Percentiles rank a stretch among this genome's conserved stretches.
Evolutionary conservation across 1,140 invertebrate species (phyloP).

Genomic region (Argopecten irradians): DNA sequence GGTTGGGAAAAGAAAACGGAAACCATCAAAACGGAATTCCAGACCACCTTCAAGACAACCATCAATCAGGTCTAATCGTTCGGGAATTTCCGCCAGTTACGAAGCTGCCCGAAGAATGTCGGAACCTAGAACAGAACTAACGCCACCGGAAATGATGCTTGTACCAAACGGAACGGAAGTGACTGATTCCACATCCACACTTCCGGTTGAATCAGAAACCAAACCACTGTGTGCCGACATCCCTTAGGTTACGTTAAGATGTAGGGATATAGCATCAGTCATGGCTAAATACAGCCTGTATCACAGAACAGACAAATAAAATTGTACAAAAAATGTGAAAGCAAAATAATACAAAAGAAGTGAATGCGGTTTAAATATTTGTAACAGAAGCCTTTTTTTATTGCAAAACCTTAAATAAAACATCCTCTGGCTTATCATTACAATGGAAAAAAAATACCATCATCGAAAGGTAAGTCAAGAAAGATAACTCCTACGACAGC

Average conservation of each 20-base stretch:
- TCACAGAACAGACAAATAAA: too few relatives aligned
- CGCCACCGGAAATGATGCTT: background rate
- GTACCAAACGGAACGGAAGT: background rate
- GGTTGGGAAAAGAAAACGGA: background rate
- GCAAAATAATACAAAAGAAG: too few relatives aligned
- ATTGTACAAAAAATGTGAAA: too few relatives aligned
- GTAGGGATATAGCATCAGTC: too few relatives aligned
- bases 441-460: too few relatives aligned
- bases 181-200: background rate
- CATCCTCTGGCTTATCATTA: too few relatives aligned
- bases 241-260: background rate
- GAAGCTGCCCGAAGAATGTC: slow-evolving; percentile 14
- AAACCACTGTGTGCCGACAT: background rate
- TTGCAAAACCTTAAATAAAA: too few relatives aligned
- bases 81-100: background rate
- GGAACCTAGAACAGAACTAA: background rate
- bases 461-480: background rate
- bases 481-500: background rate
- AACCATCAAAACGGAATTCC: background rate
- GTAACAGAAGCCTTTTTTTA: too few relatives aligned
- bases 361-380: too few relatives aligned
- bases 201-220: background rate
- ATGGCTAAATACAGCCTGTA: too few relatives aligned
- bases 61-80: background rate
- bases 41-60: background rate